phyloP scores from a whole-genome alignment of 2,888 invertebrate genomes.

The Cotesia congregata region DNA sequence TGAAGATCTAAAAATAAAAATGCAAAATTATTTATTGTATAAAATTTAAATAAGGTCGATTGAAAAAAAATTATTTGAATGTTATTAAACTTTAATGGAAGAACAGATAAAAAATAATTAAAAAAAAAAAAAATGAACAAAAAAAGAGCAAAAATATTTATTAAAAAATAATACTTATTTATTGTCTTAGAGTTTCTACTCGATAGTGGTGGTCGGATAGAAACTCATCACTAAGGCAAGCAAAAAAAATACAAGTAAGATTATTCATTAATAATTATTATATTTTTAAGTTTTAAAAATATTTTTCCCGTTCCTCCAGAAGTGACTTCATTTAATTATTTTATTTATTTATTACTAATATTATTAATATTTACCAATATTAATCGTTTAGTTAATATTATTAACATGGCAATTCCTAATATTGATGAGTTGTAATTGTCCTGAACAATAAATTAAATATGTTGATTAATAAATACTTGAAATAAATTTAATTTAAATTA shows the following conservation, averaged over 20 bases:
- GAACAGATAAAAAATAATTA: slow-evolving; percentile 45
- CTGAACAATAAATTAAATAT: slow-evolving; percentile 51
- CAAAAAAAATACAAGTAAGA: slow-evolving; percentile 54
- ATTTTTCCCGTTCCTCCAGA: slow-evolving; percentile 60
- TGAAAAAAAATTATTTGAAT: slow-evolving; percentile 38
- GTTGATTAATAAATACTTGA: slow-evolving; percentile 32
- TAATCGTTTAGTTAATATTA: slow-evolving; percentile 47
- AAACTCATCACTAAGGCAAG: slow-evolving; percentile 55
- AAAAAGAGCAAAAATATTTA: slow-evolving; percentile 58
- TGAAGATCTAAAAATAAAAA: slow-evolving; percentile 9
- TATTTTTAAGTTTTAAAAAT: slow-evolving; percentile 54
- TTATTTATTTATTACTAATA: slow-evolving; percentile 49
- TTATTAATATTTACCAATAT: slow-evolving; percentile 55
- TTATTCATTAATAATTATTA: slow-evolving; percentile 53
- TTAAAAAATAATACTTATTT: slow-evolving; percentile 50
- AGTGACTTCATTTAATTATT: slow-evolving; percentile 55
- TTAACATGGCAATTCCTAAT: slow-evolving; percentile 52
- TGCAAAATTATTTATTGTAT: slow-evolving; percentile 20
- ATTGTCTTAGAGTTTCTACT: slow-evolving; percentile 62
- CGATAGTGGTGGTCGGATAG: slow-evolving; percentile 69
- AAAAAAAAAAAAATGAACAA: slow-evolving; percentile 52
- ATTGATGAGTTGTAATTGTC: slow-evolving; percentile 55
- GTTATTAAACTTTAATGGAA: slow-evolving; percentile 34
- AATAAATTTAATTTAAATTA: slow-evolving; percentile 33
- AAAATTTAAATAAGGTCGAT: slow-evolving; percentile 40